These are phyloP conservation scores for Oryzias melastigma DNA, from an alignment of 2,113 vertebrate genomes.

Conservation along the genomic window DNA sequence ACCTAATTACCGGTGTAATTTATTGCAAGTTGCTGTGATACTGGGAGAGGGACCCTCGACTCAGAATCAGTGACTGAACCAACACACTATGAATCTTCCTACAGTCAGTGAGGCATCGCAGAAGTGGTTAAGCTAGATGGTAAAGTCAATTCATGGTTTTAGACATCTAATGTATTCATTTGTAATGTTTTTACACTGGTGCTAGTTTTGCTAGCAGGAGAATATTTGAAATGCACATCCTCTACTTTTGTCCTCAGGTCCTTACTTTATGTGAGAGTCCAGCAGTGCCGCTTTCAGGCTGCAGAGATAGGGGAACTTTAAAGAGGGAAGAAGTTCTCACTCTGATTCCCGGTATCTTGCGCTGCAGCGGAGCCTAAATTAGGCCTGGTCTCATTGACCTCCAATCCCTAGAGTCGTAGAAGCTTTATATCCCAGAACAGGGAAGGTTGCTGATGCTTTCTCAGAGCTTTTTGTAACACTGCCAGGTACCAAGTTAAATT, in stretches of 20 bases:
- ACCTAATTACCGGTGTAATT: conserved; percentile 51
- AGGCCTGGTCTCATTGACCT: conserved; percentile 71
- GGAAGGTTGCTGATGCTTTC: conserved; percentile 23
- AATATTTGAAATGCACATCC: not conserved
- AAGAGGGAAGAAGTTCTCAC: conserved; percentile 76
- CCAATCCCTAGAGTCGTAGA: conserved; percentile 48
- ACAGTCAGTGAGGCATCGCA: conserved; percentile 7
- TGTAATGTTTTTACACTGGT: not conserved
- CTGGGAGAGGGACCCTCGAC: not conserved
- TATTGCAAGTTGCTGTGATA: conserved; percentile 33
- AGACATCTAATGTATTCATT: not conserved
- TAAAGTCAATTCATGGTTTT: not conserved
- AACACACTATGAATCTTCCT: conserved; percentile 11
- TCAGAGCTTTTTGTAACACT: conserved; percentile 35
- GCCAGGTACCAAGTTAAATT: conserved; percentile 31
- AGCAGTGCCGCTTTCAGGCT: conserved; percentile 61
- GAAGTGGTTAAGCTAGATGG: conserved; percentile 17
- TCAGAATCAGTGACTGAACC: conserved; percentile 11
- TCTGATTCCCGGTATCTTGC: conserved; percentile 65
- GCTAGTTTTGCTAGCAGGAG: not conserved
- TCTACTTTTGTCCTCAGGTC: conserved; percentile 16
- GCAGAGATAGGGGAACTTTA: conserved; percentile 72
- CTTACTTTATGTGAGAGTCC: conserved; percentile 47
- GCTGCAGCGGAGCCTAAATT: conserved; percentile 70
- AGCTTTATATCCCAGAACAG: conserved; percentile 42